Evolutionary conservation across 2,888 invertebrate genomes (phyloP), one percentile per base, ranked within the genome.

Genomic region (Nomada ferruginata): DNA sequence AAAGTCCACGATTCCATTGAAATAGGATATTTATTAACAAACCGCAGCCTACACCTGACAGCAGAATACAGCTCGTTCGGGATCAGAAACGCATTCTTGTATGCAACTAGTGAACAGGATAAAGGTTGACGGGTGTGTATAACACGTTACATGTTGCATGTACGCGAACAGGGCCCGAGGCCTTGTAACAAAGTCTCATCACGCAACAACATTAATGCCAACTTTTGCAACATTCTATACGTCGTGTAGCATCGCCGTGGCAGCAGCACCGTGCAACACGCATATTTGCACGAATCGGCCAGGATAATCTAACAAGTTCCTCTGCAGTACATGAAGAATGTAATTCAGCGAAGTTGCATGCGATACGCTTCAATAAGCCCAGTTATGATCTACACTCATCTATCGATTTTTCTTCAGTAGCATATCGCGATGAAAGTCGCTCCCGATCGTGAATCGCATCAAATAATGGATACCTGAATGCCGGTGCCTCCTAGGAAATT

Each of bases 31-130:
- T 36, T 36, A 36, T 36, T 7, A 36, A 36, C 15, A n/a, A 18
- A 57, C 9, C 42, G 7, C 47, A 10, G 9, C 18, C 5, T 18
- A 7, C 10, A 13, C 4, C 5, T 18, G 50, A 2, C 9, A 10
- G 18, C 10, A 53, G 70, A 59, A 60, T 47, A 29, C 11, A 3
- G n/a, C 15, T 20, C 26, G 29, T 60, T 47, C 29, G 10, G n/a
- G n/a, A 59, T 60, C n/a, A 59, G 47, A 59, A 70, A 59, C 70
- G 29, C 59, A 26, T 20, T 50, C 69, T 69, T 26, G n/a, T 26
- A 7, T 47, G 70, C 59, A 59, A 50, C 20, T 60, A 29, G 59
- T 20, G 20, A 42, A 18, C 15, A 60, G 59, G 59, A 26, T 70
- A n/a, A 29, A 36, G 29, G 11, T 70, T 20, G n/a, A 26, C n/a